A percentile compares a stretch with the other conserved stretches of the same genome.
Evolutionary conservation across 2,797 vertebrate genomes (phyloP).

Genomic region (Champsocephalus esox): DNA sequence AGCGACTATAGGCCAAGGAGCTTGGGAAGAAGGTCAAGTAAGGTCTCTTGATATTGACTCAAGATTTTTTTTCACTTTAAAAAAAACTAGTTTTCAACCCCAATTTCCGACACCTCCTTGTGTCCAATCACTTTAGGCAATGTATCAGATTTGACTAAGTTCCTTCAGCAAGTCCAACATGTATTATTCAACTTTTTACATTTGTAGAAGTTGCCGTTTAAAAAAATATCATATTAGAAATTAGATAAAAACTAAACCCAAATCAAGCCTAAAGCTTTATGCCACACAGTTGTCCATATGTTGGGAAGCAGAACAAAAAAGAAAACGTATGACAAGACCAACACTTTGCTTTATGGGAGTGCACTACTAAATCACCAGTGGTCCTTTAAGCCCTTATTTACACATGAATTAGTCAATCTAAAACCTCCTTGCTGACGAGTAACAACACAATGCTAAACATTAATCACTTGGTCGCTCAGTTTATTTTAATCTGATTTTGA

Average conservation of each 20-base stretch:
- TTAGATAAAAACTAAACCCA: no score
- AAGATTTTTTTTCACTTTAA: no score
- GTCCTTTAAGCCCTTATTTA: conserved; percentile 9
- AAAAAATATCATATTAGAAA: no score
- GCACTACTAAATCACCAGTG: not conserved
- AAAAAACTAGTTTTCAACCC: no score
- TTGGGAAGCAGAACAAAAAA: not conserved
- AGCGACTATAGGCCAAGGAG: not conserved
- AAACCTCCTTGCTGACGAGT: not conserved
- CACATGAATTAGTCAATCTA: not conserved
- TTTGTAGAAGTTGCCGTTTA: no score
- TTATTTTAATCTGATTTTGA: not conserved
- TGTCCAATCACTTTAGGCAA: no score
- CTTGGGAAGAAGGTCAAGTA: no score
- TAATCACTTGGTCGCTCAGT: not conserved
- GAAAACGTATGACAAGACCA: not conserved
- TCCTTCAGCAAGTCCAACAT: no score
- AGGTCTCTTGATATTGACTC: no score
- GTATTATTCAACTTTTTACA: no score
- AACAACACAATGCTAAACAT: not conserved
- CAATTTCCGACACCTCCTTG: no score
- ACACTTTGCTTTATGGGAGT: conserved; percentile 4
- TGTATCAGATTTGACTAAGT: not conserved
- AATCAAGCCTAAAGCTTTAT: not conserved
- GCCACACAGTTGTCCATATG: not conserved